Evolutionary conservation across 30 jellyfish, hydroid and myxozoan species (phyloP), one percentile per base, ranked within the genome.

Genomic region (Aurelia aurita complex sp. Pacific): DNA sequence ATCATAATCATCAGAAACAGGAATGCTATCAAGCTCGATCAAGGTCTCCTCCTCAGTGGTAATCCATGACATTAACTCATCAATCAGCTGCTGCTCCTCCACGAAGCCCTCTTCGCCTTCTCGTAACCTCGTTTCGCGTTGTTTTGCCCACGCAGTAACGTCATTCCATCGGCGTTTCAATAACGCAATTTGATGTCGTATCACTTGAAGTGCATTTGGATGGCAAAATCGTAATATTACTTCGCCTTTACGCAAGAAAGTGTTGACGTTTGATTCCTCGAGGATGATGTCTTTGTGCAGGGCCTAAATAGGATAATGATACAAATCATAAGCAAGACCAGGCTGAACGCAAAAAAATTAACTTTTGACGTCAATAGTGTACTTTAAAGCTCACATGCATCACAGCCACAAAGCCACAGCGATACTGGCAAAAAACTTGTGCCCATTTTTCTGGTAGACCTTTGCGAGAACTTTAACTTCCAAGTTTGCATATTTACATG

Each of bases 121-220:
- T 29, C 88, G 94, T 14, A 94, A 77, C 52, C 97, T 75, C 10
- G 81, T 83, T 80, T 94, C 92, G 59, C 99, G 96, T 72, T 94
- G 99, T 72, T 85, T 89, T 59, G 99, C 99, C 99, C 99, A 94
- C 14, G 95, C 88, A 65, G 97, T 76, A 32, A 94, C 95, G 63
- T 94, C 99, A 34, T 38, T 42, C 99, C 99, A 94, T 62, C 97
- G 77, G 69, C 94, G 83, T 69, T 89, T 88, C 63, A 94, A 33
- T 11, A 94, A 68, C 14, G 97, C 95, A 36, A 90, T 81, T 53
- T 89, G 99, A 40, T 94, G 97, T 3, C 99, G 96, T 18, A 94
- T 78, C 16, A 89, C 80, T 69, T 84, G 96, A 72, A 94, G 81
- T 1, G 99, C 96, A 46, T 96, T 83, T 53, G 99, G 99, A 68